These are phyloP conservation scores for Pocillopora meandrina DNA, from an alignment of 92 coral and sea anemone species.

Conservation along the genomic window DNA sequence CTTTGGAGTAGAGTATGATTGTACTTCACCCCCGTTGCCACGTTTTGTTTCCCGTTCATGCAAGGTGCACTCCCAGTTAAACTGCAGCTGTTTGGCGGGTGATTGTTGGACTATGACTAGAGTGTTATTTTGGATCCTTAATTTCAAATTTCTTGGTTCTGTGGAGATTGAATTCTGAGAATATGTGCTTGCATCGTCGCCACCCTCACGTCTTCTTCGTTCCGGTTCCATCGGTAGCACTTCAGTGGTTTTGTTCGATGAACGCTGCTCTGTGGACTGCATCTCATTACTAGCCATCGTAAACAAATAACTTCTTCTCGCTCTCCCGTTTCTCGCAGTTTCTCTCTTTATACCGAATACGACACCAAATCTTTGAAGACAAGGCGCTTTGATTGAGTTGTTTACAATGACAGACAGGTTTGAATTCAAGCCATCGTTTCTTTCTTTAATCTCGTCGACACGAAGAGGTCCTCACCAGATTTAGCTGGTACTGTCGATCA, in stretches of 20 bases:
- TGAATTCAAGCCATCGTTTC: background rate
- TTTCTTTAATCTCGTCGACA: too few species aligned
- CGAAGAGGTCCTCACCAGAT: too few species aligned
- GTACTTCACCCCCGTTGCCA: background rate
- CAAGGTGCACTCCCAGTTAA: background rate
- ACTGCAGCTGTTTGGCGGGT: background rate
- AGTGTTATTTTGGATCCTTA: background rate
- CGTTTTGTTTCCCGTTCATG: background rate
- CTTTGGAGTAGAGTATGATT: background rate
- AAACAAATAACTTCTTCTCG: background rate
- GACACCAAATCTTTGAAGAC: too few species aligned
- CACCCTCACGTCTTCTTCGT: background rate
- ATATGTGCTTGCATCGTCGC: background rate
- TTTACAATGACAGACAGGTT: background rate
- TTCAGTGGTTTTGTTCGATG: background rate
- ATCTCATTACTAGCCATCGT: background rate
- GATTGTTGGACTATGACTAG: background rate
- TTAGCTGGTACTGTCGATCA: background rate
- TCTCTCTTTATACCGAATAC: background rate
- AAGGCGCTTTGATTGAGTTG: too few species aligned
- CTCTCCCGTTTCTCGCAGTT: too few species aligned
- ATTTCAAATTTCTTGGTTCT: background rate
- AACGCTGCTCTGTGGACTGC: background rate
- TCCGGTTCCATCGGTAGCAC: background rate
- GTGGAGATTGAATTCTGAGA: background rate